Evolutionary conservation across 2,888 invertebrate genomes (phyloP).

Genomic region (Drosophila quinaria): DNA sequence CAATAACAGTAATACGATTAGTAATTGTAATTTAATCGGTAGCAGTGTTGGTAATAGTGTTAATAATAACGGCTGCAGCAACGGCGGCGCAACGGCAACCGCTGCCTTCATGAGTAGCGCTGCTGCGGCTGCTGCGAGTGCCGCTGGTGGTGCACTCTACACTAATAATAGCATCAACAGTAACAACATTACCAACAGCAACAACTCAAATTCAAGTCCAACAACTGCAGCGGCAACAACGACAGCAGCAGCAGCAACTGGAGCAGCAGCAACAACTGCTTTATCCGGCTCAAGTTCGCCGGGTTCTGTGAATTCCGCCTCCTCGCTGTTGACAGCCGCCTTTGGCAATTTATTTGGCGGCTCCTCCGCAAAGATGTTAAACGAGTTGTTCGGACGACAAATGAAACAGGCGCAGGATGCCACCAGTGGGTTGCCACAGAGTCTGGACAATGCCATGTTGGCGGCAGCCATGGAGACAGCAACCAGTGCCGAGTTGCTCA

Average conservation of each 20-base stretch:
- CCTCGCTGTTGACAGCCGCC: slow-evolving; percentile 80
- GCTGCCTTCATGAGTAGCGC: slow-evolving; percentile 90
- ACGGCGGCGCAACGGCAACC: slow-evolving; percentile 76
- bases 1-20: slow-evolving; percentile 21
- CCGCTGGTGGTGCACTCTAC: slow-evolving; percentile 93
- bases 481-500: slow-evolving; percentile 85
- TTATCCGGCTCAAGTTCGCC: slow-evolving; percentile 64
- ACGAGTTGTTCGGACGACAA: slow-evolving; percentile 94
- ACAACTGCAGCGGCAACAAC: slow-evolving; percentile 23
- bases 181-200: slow-evolving; percentile 32
- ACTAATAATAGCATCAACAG: slow-evolving; percentile 43
- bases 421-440: slow-evolving; percentile 85
- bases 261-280: slow-evolving; percentile 45
- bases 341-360: slow-evolving; percentile 89
- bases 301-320: slow-evolving; percentile 68
- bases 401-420: slow-evolving; percentile 90
- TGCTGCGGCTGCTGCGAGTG: slow-evolving; percentile 90
- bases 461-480: slow-evolving; percentile 85
- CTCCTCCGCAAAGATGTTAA: slow-evolving; percentile 95
- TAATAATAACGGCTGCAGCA: slow-evolving; percentile 65
- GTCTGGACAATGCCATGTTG: slow-evolving; percentile 86
- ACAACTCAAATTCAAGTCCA: slow-evolving; percentile 40
- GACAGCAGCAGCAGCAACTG: slow-evolving; percentile 29
- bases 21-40: slow-evolving; percentile 3
- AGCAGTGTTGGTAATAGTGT: slow-evolving; percentile 47